Percentiles rank a stretch among this genome's conserved stretches.
phyloP scores from a whole-genome alignment of 2,888 invertebrate species.

The Pheosia tremula region DNA sequence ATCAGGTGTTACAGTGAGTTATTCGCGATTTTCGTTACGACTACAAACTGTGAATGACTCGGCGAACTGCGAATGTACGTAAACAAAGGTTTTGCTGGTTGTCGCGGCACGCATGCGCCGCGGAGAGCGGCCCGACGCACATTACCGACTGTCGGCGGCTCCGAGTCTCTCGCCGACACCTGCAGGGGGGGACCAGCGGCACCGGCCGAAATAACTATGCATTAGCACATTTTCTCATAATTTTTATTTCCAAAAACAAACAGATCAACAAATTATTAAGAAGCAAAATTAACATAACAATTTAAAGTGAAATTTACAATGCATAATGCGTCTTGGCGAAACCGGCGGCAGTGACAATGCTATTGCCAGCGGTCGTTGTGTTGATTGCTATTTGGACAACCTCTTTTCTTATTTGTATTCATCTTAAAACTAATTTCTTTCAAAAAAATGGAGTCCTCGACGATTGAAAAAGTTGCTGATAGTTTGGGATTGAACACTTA shows the following conservation, averaged over 20 bases:
- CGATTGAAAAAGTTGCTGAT: not conserved
- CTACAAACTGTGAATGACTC: not conserved
- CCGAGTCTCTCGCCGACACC: slow-evolving; percentile 22
- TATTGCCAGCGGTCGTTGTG: not conserved
- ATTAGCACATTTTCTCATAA: not conserved
- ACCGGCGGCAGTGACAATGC: not conserved
- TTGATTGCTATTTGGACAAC: not conserved
- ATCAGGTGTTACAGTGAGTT: too few species aligned
- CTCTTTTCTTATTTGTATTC: not conserved
- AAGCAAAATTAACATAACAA: slow-evolving; percentile 1
- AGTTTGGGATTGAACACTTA: not conserved
- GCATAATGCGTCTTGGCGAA: not conserved
- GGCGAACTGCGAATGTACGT: slow-evolving; percentile 23
- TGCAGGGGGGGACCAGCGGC: not conserved
- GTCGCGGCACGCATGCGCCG: slow-evolving; percentile 51
- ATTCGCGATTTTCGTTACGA: not conserved
- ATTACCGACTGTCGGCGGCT: slow-evolving; percentile 15
- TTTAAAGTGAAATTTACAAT: not conserved
- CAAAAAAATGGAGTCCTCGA: not conserved
- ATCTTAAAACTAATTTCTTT: not conserved
- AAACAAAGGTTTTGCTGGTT: slow-evolving; percentile 35
- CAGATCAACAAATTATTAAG: slow-evolving; percentile 10
- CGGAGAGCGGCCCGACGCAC: slow-evolving; percentile 32
- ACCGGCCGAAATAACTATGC: not conserved
- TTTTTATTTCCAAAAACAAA: not conserved